A percentile compares a stretch with the other conserved stretches of the same genome.
Conservation (phyloP, 2,797 vertebrate species). For the Microctenopoma stevenorrisi region DNA sequence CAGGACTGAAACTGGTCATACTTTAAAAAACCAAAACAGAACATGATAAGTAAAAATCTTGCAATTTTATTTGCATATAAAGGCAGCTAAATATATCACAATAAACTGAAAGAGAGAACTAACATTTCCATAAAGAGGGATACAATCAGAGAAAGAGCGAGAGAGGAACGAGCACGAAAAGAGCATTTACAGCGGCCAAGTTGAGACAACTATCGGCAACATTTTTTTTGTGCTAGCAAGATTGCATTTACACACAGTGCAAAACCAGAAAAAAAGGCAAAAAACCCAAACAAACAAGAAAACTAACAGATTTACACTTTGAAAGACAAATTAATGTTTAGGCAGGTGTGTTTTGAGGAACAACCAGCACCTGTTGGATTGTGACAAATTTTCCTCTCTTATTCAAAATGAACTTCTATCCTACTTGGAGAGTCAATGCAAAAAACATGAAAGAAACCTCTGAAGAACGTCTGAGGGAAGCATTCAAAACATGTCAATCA, state of each 20-base stretch:
- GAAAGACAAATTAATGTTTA: constrained; percentile 92
- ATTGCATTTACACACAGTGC: constrained; percentile 99
- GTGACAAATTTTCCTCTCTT: constrained; percentile 72
- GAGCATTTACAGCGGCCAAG: constrained; percentile 94
- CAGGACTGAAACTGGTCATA: background rate
- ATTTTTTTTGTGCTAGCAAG: constrained; percentile 96
- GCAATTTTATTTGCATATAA: constrained; percentile 99
- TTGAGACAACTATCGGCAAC: constrained; percentile 94
- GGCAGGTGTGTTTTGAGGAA: constrained; percentile 72
- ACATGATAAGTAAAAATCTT: constrained; percentile 93
- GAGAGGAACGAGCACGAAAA: constrained; percentile 79
- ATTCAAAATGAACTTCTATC: constrained; percentile 59
- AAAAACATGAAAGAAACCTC: constrained; percentile 58
- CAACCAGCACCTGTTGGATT: constrained; percentile 77
- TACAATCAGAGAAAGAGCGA: constrained; percentile 86
- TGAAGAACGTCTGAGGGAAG: constrained; percentile 56
- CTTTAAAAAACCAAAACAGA: constrained; percentile 14
- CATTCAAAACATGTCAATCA: constrained; percentile 59
- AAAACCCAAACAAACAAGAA: constrained; percentile 75
- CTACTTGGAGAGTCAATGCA: constrained; percentile 49
- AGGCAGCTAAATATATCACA: constrained; percentile 99
- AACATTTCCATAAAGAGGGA: constrained; percentile 91
- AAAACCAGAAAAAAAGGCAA: constrained; percentile 87
- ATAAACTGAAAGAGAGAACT: constrained; percentile 95
- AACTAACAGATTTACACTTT: constrained; percentile 90